These are phyloP conservation scores for Sakesphorus luctuosus DNA, from an alignment of 2,113 vertebrate genomes.

Conservation along the genomic window DNA sequence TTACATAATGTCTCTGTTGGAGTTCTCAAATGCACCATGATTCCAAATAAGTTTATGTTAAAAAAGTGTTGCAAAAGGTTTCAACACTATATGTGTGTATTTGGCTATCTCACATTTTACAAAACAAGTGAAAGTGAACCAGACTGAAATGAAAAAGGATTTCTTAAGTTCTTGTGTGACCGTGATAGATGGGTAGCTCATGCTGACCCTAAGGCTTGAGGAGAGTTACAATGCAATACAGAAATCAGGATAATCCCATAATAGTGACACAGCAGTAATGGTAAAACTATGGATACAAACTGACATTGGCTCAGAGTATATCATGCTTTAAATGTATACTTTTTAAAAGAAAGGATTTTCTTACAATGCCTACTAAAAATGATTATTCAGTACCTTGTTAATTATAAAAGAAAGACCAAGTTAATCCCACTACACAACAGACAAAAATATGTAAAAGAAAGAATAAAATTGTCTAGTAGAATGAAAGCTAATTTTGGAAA, in stretches of 20 bases:
- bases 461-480: not conserved
- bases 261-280: not conserved
- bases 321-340: not conserved
- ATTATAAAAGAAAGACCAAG: not conserved
- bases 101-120: not conserved
- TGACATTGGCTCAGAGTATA: not conserved
- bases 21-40: not conserved
- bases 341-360: not conserved
- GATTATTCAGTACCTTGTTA: not conserved
- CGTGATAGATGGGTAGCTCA: constrained; percentile 16
- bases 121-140: constrained; percentile 16
- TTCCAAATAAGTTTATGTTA: not conserved
- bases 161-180: constrained; percentile 7
- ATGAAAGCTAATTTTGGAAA: not conserved
- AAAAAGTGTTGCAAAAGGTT: not conserved
- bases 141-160: not conserved
- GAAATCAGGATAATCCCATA: not conserved
- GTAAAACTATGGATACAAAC: not conserved
- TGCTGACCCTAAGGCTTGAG: not conserved
- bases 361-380: not conserved
- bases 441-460: not conserved
- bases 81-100: not conserved
- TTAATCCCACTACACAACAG: not conserved
- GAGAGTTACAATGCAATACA: not conserved
- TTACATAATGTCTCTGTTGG: not conserved